Base-by-base conservation (phyloP, 2,113 vertebrate genomes). In the Cathartes aura region DNA sequence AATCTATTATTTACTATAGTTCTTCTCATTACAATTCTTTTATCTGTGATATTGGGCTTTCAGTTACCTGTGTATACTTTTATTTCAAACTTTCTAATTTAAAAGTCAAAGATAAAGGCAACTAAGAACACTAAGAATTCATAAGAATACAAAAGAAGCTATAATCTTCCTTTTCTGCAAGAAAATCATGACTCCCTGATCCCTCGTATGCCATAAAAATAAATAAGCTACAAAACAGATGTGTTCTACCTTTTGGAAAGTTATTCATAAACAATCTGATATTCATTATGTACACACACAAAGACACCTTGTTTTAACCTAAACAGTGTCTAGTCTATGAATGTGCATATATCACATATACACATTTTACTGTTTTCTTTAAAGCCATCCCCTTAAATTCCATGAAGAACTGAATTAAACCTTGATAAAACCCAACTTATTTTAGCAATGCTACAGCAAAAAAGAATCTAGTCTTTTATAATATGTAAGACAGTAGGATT, bases 171-270 rank as follows among this genome's bases (percentile, higher is more conserved):
- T 88, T 42, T 40, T 47, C 30, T 68, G 16, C 30, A 56, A 40
- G 11, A 59, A 87, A 71, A 47, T 26, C 0, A 1, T 34, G 14
- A 80, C 3, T 62, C 19, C 4, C 26, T 0, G 0, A 72, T 26
- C 24, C 17, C 42, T 75, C 7, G 40, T 32, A 79, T 10, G 22
- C 8, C 16, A 5, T 47, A 72, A 17, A 3, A 76, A 50, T 21
- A 89, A 91, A 14, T 16, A 75, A 47, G 3, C n/a, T 52, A 64
- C 9, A n/a, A 62, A 43, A 29, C 5, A 85, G 2, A 40, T 26
- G 13, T 6, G 2, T 24, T 68, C 27, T 34, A 36, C 11, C 38
- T 50, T 48, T n/a, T 53, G 6, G 3, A 13, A 38, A 53, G 26
- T 30, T 91, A 42, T 20, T 76, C 15, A 59, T 26, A 42, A 63